Evolutionary conservation across 1,140 invertebrate species (phyloP), one percentile per base, ranked within the genome.

Genomic region (Paracyclopina nana): DNA sequence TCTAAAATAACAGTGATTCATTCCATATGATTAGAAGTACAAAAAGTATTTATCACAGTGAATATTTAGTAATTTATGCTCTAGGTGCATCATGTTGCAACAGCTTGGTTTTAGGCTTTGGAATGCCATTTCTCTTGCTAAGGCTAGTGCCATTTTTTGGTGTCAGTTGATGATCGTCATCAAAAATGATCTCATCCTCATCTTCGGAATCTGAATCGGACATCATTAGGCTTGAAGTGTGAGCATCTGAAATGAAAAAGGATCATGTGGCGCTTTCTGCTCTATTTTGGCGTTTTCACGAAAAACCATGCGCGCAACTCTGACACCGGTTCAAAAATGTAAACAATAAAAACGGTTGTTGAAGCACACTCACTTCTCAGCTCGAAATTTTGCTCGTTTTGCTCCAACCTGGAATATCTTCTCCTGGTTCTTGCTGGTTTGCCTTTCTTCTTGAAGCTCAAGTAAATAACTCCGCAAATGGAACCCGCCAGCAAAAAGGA

Each of bases 401-500:
- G 45, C 18, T 28, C 25, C 14, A 48, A 30, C 30, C 25, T 26
- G 20, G 45, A 25, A 29, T 48, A 48, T 48, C 28, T 38, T 48
- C 28, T 24, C 16, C 27, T 26, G 3, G 25, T 29, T 3, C 20
- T 26, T 14, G 16, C n/a, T 28, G 16, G 16, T 38, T 2, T 9
- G 18, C 2, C 20, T 14, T 6, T 28, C 18, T 31, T 28, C 45
- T 48, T 48, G n/a, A 25, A 16, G 28, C 45, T 28, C 14, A 48
- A 6, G 30, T 26, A 48, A 20, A 26, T 16, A 22, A 48, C 14
- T 22, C 45, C 45, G 22, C 45, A 48, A 20, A 76, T 69, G 38
- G 78, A 63, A 46, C 72, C 63, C 1, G 82, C 59, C 26, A 81
- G 66, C 18, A 74, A 55, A 24, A 75, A 69, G 49, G 82, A 70